Percentiles rank a stretch among this genome's conserved stretches.
phyloP scores from a whole-genome alignment of 2,113 vertebrate species.

The Oplegnathus fasciatus region DNA sequence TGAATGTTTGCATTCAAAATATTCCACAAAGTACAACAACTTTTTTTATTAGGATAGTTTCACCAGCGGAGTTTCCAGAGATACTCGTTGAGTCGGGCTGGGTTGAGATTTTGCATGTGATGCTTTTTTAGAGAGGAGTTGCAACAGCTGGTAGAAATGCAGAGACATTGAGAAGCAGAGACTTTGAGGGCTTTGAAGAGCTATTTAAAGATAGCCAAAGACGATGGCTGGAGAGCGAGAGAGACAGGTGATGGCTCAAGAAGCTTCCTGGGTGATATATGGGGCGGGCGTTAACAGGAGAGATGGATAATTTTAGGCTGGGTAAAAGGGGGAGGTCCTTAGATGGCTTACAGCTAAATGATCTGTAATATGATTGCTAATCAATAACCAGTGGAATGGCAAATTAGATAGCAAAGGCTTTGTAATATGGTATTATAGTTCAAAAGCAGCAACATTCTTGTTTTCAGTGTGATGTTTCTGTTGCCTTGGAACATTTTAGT shows the following conservation, averaged over 20 bases:
- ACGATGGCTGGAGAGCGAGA: slow-evolving; percentile 79
- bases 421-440: background rate
- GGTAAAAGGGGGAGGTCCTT: slow-evolving; percentile 64
- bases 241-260: slow-evolving; percentile 85
- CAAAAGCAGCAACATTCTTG: background rate
- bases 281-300: slow-evolving; percentile 67
- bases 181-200: slow-evolving; percentile 79
- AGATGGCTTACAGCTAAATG: slow-evolving; percentile 49
- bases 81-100: background rate
- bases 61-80: slow-evolving; percentile 10
- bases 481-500: background rate
- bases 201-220: slow-evolving; percentile 84
- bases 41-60: background rate
- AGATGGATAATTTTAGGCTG: slow-evolving; percentile 75
- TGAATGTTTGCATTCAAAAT: slow-evolving; percentile 14
- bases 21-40: background rate
- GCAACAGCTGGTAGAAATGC: slow-evolving; percentile 79
- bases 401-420: background rate
- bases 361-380: slow-evolving; percentile 53
- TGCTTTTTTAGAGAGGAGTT: slow-evolving; percentile 63
- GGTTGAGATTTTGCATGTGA: slow-evolving; percentile 45
- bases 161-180: slow-evolving; percentile 80
- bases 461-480: slow-evolving; percentile 3
- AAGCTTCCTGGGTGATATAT: slow-evolving; percentile 82
- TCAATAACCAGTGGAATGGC: slow-evolving; percentile 61